A percentile compares a stretch with the other conserved stretches of the same genome.
phyloP scores from a whole-genome alignment of 92 coral and sea anemone species.

The Bergia puertoricense region DNA sequence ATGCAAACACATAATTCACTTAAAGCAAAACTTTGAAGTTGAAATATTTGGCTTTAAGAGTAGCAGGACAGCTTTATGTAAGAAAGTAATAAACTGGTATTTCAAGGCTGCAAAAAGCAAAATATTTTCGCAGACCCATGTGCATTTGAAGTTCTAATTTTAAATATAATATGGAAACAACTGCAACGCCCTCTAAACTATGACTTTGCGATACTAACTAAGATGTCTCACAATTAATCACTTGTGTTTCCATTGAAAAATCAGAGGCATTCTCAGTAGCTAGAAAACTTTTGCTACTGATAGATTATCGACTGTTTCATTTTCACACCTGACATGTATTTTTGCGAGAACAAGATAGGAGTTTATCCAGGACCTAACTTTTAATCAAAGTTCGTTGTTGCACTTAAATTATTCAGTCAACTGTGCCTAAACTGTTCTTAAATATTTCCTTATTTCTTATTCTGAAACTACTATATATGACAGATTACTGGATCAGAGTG shows the following conservation, averaged over 20 bases:
- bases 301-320: no score
- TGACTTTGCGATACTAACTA: neutral
- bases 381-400: neutral
- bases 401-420: neutral
- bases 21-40: no score
- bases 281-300: neutral
- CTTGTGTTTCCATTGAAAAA: neutral
- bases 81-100: neutral
- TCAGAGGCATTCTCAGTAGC: neutral
- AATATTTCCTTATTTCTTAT: neutral
- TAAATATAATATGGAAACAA: no score
- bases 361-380: neutral
- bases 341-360: neutral
- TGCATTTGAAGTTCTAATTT: no score
- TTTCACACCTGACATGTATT: no score
- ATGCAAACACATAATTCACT: neutral
- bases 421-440: neutral
- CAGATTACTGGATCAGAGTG: neutral
- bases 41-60: neutral
- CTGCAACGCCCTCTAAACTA: neutral
- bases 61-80: neutral
- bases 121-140: neutral
- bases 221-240: neutral
- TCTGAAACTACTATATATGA: neutral
- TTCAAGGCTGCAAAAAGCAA: neutral